phyloP scores from a whole-genome alignment of 2,888 invertebrate genomes.

The Coremacera marginata region DNA sequence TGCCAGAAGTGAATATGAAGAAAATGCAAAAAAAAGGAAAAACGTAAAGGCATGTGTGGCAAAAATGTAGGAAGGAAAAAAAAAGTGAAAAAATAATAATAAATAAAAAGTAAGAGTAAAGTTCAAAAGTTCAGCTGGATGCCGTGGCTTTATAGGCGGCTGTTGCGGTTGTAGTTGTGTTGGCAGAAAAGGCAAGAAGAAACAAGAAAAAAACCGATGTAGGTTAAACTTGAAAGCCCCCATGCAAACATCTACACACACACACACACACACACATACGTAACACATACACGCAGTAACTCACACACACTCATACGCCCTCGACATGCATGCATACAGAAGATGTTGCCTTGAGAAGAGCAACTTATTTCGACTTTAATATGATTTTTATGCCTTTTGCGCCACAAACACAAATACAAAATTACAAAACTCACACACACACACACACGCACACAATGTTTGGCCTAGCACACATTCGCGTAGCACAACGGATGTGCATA shows the following conservation, averaged over 20 bases:
- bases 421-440: constrained; percentile 22
- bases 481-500: no score
- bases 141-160: no score
- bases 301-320: not conserved
- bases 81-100: no score
- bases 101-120: no score
- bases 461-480: no score
- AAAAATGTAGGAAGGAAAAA: no score
- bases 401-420: constrained; percentile 12
- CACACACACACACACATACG: no score
- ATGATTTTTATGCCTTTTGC: constrained; percentile 57
- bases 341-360: not conserved
- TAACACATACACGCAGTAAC: not conserved
- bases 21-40: no score
- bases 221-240: not conserved
- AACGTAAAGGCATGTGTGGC: no score
- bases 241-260: not conserved
- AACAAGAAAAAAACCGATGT: not conserved
- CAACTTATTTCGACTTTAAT: constrained; percentile 54
- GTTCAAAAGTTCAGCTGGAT: no score
- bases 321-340: not conserved
- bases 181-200: not conserved
- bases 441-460: not conserved
- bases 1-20: no score
- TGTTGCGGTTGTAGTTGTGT: no score